These are phyloP conservation scores for Camponotus vicinus DNA, from an alignment of 1,140 invertebrate genomes.

Conservation along the genomic window DNA sequence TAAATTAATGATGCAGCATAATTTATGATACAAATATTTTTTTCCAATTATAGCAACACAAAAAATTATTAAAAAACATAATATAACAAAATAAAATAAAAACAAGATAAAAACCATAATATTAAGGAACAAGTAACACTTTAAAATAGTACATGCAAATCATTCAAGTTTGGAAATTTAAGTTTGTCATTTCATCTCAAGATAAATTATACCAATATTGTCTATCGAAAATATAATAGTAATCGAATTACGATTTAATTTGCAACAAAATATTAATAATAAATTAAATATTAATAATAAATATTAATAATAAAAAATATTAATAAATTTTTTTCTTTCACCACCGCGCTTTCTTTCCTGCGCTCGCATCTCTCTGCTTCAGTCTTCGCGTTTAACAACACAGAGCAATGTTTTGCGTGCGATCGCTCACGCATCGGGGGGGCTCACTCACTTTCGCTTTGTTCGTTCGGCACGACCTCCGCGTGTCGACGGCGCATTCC, in stretches of 20 bases:
- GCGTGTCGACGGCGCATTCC: slow-evolving; percentile 70
- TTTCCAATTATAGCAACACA: no score
- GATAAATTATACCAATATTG: not conserved
- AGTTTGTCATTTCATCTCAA: not conserved
- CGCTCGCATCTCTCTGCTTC: not conserved
- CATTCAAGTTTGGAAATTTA: not conserved
- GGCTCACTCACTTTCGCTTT: slow-evolving; percentile 77
- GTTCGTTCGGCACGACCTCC: slow-evolving; percentile 73
- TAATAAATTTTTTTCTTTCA: not conserved
- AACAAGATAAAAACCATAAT: no score
- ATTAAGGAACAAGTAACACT: no score
- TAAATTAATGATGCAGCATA: not conserved
- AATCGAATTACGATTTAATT: not conserved
- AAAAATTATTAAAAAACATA: no score
- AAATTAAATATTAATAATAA: not conserved
- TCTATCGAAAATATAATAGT: not conserved
- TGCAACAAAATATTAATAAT: not conserved
- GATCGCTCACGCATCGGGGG: slow-evolving; percentile 64
- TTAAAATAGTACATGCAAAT: not conserved
- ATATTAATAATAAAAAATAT: not conserved
- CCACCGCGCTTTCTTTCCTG: not conserved
- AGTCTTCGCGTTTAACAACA: slow-evolving; percentile 28
- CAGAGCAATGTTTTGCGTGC: slow-evolving; percentile 46
- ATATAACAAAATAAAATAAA: no score
- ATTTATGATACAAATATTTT: not conserved